A percentile compares a stretch with the other conserved stretches of the same genome.
phyloP scores from a whole-genome alignment of 2,888 invertebrate species.

The Hoplodrina ambigua region DNA sequence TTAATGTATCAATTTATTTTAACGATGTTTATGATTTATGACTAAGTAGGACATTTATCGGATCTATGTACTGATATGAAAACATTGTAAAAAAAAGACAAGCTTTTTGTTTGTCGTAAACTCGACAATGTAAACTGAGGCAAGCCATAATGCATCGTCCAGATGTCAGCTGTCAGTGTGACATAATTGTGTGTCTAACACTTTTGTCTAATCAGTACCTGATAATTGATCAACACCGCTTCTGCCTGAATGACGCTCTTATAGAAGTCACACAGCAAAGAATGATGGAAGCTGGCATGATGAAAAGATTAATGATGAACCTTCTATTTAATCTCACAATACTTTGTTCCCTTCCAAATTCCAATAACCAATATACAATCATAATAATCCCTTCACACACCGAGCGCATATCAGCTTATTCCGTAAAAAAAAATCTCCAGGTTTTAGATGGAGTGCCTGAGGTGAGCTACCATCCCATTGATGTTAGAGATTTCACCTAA shows the following conservation, averaged over 20 bases:
- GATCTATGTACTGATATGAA: not conserved
- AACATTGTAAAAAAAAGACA: not conserved
- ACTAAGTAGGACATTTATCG: constrained; percentile 7
- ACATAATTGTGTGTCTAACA: too few species aligned
- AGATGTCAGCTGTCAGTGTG: too few species aligned
- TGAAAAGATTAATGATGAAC: too few species aligned
- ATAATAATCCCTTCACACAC: constrained; percentile 34
- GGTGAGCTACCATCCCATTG: too few species aligned
- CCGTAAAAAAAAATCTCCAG: not conserved
- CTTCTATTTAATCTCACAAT: constrained; percentile 4
- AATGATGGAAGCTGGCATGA: too few species aligned
- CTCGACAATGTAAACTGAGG: not conserved
- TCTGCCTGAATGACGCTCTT: too few species aligned
- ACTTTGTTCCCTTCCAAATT: constrained; percentile 15
- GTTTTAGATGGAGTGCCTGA: too few species aligned
- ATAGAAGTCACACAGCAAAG: not conserved
- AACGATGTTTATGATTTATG: constrained; percentile 43
- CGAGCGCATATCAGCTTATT: constrained; percentile 11
- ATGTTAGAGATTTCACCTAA: too few species aligned
- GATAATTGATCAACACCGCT: too few species aligned
- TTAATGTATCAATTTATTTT: constrained; percentile 25
- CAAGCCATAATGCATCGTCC: too few species aligned
- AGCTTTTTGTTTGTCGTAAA: not conserved
- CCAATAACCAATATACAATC: constrained; percentile 40
- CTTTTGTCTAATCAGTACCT: too few species aligned